A percentile compares a stretch with the other conserved stretches of the same genome.
Conservation (phyloP, 2,797 vertebrate species). For the Graptemys geographica region DNA sequence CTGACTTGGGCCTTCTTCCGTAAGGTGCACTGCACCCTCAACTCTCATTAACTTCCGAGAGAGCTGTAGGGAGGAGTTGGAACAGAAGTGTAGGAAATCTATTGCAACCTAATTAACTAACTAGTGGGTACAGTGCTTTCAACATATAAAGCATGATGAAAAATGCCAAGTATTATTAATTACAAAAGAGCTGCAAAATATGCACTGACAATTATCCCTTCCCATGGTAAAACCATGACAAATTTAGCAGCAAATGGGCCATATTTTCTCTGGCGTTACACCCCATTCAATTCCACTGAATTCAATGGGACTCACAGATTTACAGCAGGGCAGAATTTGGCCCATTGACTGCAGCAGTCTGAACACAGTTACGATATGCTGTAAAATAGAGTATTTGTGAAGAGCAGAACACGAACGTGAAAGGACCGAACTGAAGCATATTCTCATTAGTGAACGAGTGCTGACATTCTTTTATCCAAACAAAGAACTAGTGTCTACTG, state of each 20-base stretch:
- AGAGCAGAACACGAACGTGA: neutral
- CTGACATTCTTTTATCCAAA: constrained; percentile 71
- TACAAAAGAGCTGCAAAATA: neutral
- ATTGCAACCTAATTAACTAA: neutral
- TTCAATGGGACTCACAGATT: neutral
- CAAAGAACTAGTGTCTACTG: constrained; percentile 72
- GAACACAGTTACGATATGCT: constrained; percentile 36
- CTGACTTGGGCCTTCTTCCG: neutral
- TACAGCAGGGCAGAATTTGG: constrained; percentile 35
- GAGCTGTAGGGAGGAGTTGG: neutral
- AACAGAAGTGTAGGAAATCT: neutral
- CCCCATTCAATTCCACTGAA: neutral
- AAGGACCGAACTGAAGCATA: constrained; percentile 53
- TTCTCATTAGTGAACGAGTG: constrained; percentile 53
- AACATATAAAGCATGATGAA: neutral
- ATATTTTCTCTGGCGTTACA: neutral
- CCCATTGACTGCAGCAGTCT: constrained; percentile 33
- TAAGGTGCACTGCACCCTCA: neutral
- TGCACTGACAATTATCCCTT: neutral
- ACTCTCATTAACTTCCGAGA: neutral
- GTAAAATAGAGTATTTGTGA: constrained; percentile 63
- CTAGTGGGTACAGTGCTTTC: neutral
- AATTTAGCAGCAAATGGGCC: neutral
- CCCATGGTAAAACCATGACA: neutral
- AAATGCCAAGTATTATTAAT: neutral